These are phyloP conservation scores for Listrodromus nycthemerus DNA, from an alignment of 2,888 invertebrate species.

Conservation along the genomic window DNA sequence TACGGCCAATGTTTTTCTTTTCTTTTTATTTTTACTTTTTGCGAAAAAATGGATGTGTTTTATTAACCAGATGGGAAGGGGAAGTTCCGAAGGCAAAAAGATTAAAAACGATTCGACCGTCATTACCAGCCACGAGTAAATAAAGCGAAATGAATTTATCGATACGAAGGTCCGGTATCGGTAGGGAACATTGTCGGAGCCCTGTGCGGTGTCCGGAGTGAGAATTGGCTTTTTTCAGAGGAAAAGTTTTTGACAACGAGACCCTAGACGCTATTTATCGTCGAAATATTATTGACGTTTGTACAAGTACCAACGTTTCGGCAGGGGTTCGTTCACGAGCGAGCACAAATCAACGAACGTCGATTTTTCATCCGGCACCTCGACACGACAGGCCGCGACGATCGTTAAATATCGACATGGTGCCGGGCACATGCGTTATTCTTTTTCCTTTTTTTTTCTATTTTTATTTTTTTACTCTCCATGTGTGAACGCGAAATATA, in stretches of 20 bases:
- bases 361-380: slow-evolving; percentile 64
- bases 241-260: slow-evolving; percentile 66
- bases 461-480: slow-evolving; percentile 35
- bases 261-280: slow-evolving; percentile 64
- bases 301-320: slow-evolving; percentile 64
- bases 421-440: slow-evolving; percentile 43
- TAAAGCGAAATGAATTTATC: slow-evolving; percentile 69
- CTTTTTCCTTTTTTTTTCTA: neutral
- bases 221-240: slow-evolving; percentile 48
- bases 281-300: slow-evolving; percentile 69
- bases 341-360: slow-evolving; percentile 60
- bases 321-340: slow-evolving; percentile 60
- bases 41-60: slow-evolving; percentile 30
- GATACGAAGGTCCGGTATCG: slow-evolving; percentile 45
- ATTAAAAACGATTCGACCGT: slow-evolving; percentile 62
- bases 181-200: slow-evolving; percentile 13
- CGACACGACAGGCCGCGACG: slow-evolving; percentile 60
- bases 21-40: neutral
- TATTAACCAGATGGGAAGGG: slow-evolving; percentile 24
- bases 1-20: neutral
- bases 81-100: slow-evolving; percentile 22
- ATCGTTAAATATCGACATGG: slow-evolving; percentile 65
- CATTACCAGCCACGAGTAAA: slow-evolving; percentile 62
- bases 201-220: slow-evolving; percentile 9
- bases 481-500: slow-evolving; percentile 41